Conservation (phyloP, 2,113 vertebrate genomes). For the cat (Felis catus) region DNA sequence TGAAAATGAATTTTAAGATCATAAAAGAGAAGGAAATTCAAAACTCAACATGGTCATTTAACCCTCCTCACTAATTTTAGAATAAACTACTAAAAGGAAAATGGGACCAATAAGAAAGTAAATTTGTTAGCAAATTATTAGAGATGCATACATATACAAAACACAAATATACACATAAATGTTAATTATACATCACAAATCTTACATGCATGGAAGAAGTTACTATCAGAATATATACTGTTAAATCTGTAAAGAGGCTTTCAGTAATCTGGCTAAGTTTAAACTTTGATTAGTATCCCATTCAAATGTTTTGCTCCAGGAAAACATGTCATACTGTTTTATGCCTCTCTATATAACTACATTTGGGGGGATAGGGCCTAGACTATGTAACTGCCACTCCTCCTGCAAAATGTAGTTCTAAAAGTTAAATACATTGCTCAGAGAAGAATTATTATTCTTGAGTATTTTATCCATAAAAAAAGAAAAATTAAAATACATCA, state of each 20-base stretch:
- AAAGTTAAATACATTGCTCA: not conserved
- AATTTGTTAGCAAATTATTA: not conserved
- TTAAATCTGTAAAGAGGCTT: not conserved
- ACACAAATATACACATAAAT: not conserved
- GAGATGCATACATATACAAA: not conserved
- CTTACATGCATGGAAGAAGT: not conserved
- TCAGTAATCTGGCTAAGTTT: not conserved
- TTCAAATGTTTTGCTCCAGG: not conserved
- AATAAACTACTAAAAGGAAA: not conserved
- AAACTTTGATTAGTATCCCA: not conserved
- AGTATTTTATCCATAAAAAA: not conserved
- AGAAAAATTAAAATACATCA: not conserved
- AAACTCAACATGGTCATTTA: not conserved
- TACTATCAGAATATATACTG: not conserved
- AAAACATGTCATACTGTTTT: not conserved
- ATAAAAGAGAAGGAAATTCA: not conserved
- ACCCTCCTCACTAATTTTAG: not conserved
- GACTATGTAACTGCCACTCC: not conserved
- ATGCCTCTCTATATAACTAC: not conserved
- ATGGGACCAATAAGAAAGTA: not conserved
- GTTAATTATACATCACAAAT: not conserved
- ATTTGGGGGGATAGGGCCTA: not conserved
- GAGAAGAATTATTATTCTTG: not conserved
- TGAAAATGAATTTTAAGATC: not conserved
- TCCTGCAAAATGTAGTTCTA: not conserved